Conservation (phyloP, 92 coral and sea anemone species). For the Diadumene lineata region DNA sequence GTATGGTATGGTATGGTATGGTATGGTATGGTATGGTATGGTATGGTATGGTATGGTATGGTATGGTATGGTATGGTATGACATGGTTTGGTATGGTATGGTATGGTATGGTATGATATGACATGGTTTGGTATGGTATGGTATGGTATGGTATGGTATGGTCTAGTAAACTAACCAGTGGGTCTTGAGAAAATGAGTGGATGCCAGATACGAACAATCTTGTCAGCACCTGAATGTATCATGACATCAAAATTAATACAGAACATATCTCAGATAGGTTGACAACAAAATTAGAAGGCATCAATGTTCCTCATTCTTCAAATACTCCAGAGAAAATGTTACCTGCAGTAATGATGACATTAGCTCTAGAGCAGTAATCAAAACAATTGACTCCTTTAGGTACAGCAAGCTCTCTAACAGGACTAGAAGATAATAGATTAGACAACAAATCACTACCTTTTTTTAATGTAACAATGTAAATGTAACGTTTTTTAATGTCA, state of each 20-base stretch:
- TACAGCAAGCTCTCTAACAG: slow-evolving; percentile 89
- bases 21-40: neutral
- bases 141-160: neutral
- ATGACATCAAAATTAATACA: too few relatives aligned
- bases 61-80: too few relatives aligned
- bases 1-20: neutral
- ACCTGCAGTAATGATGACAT: slow-evolving; percentile 98
- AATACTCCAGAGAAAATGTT: too few relatives aligned
- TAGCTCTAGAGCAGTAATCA: slow-evolving; percentile 94
- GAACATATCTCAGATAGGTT: too few relatives aligned
- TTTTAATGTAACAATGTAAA: too few relatives aligned
- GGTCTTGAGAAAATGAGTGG: slow-evolving; percentile 96
- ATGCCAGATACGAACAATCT: slow-evolving; percentile 96
- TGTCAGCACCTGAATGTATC: slow-evolving; percentile 96
- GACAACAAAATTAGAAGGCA: neutral
- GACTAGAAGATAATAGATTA: slow-evolving; percentile 6
- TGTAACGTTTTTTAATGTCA: too few relatives aligned
- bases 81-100: too few relatives aligned
- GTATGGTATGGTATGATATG: too few relatives aligned
- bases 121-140: neutral
- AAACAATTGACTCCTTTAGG: slow-evolving; percentile 98
- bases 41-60: too few relatives aligned
- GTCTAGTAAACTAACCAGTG: slow-evolving; percentile 56
- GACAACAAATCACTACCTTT: too few relatives aligned
- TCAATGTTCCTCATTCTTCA: too few relatives aligned